Evolutionary conservation across 2,888 invertebrate species (phyloP).

Genomic region (Limnephilus auricula): DNA sequence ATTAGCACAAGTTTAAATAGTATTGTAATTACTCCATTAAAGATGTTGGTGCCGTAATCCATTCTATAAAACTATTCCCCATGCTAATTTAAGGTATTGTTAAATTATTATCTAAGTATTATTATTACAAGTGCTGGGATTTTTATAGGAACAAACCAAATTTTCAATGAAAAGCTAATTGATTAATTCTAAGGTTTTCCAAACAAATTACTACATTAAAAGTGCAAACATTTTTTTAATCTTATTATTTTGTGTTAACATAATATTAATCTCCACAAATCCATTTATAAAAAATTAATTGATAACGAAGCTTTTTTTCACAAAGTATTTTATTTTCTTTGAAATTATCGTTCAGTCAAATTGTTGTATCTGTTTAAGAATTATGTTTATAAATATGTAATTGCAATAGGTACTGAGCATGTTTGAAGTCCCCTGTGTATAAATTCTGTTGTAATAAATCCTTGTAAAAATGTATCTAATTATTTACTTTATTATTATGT

Average conservation of each 20-base stretch:
- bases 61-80: not conserved
- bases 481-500: not conserved
- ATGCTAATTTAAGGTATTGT: not conserved
- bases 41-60: not conserved
- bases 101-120: not conserved
- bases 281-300: not conserved
- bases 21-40: not conserved
- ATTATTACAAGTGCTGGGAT: not conserved
- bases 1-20: not conserved
- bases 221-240: not conserved
- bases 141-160: not conserved
- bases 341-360: not conserved
- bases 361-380: not conserved
- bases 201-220: no score
- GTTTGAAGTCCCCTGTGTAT: slow-evolving; percentile 13
- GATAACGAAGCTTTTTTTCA: not conserved
- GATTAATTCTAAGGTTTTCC: no score
- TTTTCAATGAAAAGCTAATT: no score
- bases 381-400: slow-evolving; percentile 31
- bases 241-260: not conserved
- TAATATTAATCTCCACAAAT: not conserved
- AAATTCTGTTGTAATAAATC: slow-evolving; percentile 45
- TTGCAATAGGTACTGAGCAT: slow-evolving; percentile 8
- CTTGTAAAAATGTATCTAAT: slow-evolving; percentile 40
- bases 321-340: not conserved